A percentile compares a stretch with the other conserved stretches of the same genome.
Evolutionary conservation across 2,113 vertebrate species (phyloP).

Genomic region (Salvator merianae): DNA sequence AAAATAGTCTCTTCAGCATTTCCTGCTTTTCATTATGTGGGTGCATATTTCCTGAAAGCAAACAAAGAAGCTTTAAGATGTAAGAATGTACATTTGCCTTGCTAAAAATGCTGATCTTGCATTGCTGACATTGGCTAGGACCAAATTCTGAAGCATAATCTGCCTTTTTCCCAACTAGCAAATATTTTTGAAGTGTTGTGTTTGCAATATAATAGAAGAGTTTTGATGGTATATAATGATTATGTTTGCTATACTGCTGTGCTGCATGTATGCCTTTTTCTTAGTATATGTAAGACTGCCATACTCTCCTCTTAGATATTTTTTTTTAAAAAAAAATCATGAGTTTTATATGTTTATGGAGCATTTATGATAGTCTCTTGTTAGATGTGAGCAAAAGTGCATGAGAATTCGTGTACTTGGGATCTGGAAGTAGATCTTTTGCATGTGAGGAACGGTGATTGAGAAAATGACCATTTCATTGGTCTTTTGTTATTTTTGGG

Average conservation of each 20-base stretch:
- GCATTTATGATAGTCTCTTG: too few relatives aligned
- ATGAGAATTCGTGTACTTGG: too few relatives aligned
- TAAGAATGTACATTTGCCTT: neutral
- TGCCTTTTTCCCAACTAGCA: neutral
- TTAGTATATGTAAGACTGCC: too few relatives aligned
- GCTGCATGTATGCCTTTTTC: neutral
- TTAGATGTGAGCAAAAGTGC: too few relatives aligned
- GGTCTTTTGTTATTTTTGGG: too few relatives aligned
- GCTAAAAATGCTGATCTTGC: conserved; percentile 33
- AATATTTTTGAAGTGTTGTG: neutral
- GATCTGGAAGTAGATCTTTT: too few relatives aligned
- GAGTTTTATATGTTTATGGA: too few relatives aligned
- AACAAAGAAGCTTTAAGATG: conserved; percentile 16
- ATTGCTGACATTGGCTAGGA: neutral
- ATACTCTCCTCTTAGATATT: too few relatives aligned
- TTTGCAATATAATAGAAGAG: neutral
- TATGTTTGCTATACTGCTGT: neutral
- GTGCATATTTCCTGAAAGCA: conserved; percentile 44
- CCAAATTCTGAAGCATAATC: neutral
- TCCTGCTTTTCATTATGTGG: conserved; percentile 42
- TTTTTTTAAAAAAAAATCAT: too few relatives aligned
- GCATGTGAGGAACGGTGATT: too few relatives aligned
- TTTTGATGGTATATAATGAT: neutral
- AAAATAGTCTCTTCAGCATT: conserved; percentile 29
- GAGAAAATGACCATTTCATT: too few relatives aligned